phyloP scores from a whole-genome alignment of 2,797 vertebrate species.

The Girardinus metallicus region DNA sequence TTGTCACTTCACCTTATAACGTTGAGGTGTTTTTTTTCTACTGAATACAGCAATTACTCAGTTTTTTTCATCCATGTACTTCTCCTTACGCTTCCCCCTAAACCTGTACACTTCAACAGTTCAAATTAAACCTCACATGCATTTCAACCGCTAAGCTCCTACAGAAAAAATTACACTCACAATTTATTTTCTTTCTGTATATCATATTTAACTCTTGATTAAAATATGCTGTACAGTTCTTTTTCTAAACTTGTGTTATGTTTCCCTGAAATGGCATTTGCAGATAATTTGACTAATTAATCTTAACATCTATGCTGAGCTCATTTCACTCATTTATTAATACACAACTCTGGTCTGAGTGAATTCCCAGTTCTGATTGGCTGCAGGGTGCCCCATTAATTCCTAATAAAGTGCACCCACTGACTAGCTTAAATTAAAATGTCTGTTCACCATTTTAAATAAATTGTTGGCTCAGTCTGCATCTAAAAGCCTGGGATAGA shows the following conservation, averaged over 20 bases:
- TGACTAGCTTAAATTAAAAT: neutral
- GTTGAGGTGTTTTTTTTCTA: neutral
- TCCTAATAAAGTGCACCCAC: neutral
- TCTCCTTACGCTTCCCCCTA: neutral
- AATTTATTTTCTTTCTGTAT: neutral
- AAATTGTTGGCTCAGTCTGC: neutral
- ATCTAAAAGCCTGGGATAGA: neutral
- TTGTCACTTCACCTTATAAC: neutral
- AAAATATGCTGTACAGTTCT: neutral
- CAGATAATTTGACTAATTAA: constrained; percentile 5
- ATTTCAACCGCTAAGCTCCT: neutral
- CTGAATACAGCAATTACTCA: neutral
- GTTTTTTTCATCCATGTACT: neutral
- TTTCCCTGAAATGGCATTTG: neutral
- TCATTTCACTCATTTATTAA: neutral
- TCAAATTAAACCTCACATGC: neutral
- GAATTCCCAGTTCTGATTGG: neutral
- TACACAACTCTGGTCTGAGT: neutral
- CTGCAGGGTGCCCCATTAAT: neutral
- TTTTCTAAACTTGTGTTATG: neutral
- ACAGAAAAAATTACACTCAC: neutral
- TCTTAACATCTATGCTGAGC: neutral
- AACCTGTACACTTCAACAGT: neutral
- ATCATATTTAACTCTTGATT: neutral
- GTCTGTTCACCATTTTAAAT: neutral